Percentiles rank a stretch among this genome's conserved stretches.
Evolutionary conservation across 1,140 invertebrate genomes (phyloP).

Genomic region (Euschistus heros): DNA sequence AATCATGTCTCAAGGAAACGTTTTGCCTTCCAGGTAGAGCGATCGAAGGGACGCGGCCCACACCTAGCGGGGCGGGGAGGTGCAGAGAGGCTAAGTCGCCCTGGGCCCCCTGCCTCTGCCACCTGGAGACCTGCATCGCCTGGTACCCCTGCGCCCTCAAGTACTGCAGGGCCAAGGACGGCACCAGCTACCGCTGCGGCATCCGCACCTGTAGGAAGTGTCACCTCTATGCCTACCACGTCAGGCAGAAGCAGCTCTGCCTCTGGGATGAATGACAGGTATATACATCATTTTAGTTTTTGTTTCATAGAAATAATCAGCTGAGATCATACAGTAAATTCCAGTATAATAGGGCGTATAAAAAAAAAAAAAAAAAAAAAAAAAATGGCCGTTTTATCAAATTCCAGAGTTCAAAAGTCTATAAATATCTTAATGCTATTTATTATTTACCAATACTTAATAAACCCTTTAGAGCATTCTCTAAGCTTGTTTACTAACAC

Average conservation of each 20-base stretch:
- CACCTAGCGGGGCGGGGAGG: slow-evolving; percentile 34
- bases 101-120: slow-evolving; percentile 62
- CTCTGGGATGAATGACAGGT: slow-evolving; percentile 71
- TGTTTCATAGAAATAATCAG: background rate
- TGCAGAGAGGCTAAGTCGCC: slow-evolving; percentile 53
- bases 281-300: background rate
- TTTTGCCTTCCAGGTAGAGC: background rate
- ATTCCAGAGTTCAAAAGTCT: no score
- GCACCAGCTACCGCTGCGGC: slow-evolving; percentile 56
- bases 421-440: no score
- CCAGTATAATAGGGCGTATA: no score
- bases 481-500: no score
- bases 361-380: no score
- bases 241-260: slow-evolving; percentile 70
- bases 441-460: no score
- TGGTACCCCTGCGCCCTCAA: slow-evolving; percentile 90
- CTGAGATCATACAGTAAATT: no score
- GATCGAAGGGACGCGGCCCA: background rate
- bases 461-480: no score
- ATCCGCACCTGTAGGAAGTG: slow-evolving; percentile 90
- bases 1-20: background rate
- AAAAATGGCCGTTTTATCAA: no score
- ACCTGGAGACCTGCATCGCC: slow-evolving; percentile 68
- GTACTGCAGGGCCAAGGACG: slow-evolving; percentile 68
- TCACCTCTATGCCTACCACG: slow-evolving; percentile 74